Percentiles rank a stretch among this genome's conserved stretches.
These are phyloP conservation scores for Mugil cephalus DNA, from an alignment of 2,113 vertebrate species.

Conservation along the genomic window DNA sequence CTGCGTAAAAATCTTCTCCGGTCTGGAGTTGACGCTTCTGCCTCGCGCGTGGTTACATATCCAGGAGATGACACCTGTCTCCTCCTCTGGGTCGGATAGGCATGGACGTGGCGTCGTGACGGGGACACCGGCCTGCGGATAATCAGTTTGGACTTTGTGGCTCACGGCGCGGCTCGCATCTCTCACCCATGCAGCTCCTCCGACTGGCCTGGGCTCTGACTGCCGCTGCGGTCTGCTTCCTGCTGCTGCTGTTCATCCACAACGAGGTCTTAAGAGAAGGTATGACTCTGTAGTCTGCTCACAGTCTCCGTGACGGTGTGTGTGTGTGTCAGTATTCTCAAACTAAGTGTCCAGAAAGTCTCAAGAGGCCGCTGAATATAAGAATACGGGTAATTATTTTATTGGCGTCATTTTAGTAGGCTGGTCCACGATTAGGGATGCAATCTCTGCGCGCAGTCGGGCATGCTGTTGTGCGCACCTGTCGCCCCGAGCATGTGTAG, in stretches of 20 bases:
- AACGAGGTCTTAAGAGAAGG: slow-evolving; percentile 91
- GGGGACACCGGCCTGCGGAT: slow-evolving; percentile 67
- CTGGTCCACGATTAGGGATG: too few relatives aligned
- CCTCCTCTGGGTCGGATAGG: slow-evolving; percentile 30
- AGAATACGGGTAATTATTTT: neutral
- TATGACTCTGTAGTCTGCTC: slow-evolving; percentile 72
- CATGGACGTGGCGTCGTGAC: slow-evolving; percentile 52
- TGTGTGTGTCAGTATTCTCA: slow-evolving; percentile 3
- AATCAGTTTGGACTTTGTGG: slow-evolving; percentile 64
- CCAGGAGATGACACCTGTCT: slow-evolving; percentile 37
- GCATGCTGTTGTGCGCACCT: too few relatives aligned
- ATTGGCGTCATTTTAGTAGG: neutral
- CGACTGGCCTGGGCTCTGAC: slow-evolving; percentile 91
- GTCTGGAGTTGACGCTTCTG: slow-evolving; percentile 34
- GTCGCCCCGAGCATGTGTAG: too few relatives aligned
- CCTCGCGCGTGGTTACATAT: neutral
- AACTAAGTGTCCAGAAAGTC: neutral
- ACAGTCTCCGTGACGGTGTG: neutral
- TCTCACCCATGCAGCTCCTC: slow-evolving; percentile 89
- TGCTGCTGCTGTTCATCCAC: slow-evolving; percentile 90
- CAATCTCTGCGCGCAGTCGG: too few relatives aligned
- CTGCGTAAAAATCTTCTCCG: neutral
- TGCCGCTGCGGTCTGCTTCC: slow-evolving; percentile 90
- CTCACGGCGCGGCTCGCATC: slow-evolving; percentile 14
- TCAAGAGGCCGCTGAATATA: slow-evolving; percentile 48